Evolutionary conservation across 2,888 invertebrate genomes (phyloP), one percentile per base, ranked within the genome.

Genomic region (Lissonota sp.): DNA sequence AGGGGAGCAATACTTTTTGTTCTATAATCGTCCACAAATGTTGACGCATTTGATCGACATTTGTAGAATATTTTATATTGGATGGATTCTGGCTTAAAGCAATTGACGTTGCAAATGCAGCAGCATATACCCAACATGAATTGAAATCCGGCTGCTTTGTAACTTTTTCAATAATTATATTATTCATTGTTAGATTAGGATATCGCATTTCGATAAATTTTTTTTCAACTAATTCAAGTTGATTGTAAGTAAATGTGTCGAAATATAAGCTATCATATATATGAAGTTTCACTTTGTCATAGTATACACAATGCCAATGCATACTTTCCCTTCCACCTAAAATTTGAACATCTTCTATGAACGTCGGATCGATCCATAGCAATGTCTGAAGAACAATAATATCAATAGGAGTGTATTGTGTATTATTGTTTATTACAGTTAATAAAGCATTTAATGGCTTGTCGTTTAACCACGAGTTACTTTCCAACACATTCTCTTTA

Each of bases 221-320:
- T 26, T 26, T 26, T 26, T 26, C 26, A 26, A 26, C 26, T 26
- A 26, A 26, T 26, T 26, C 26, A 26, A 26, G 26, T 26, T 26
- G 26, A 26, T 26, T 26, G 26, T 26, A 26, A 26, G 26, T 26
- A 26, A 1, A 26, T 26, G 26, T 26, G 3, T 26, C 26, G 26
- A 26, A 26, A 26, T 26, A 26, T 26, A 26, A 26, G 3, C 26
- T 26, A 26, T 26, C 26, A 26, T 26, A 26, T 26, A 26, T 26
- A 3, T 26, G 26, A 26, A 26, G 26, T 26, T 26, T 26, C 26
- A 26, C 26, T 26, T 26, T 26, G 26, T 70, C 60, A 60, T 39
- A 71, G 40, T 71, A 60, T 8, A 71, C 8, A 51, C 70, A 71
- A 40, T 49, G 70, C 70, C 49, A 71, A 57, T 70, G 58, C n/a